Evolutionary conservation across 1,140 invertebrate species (phyloP).

Genomic region (Meloidogyne exigua): DNA sequence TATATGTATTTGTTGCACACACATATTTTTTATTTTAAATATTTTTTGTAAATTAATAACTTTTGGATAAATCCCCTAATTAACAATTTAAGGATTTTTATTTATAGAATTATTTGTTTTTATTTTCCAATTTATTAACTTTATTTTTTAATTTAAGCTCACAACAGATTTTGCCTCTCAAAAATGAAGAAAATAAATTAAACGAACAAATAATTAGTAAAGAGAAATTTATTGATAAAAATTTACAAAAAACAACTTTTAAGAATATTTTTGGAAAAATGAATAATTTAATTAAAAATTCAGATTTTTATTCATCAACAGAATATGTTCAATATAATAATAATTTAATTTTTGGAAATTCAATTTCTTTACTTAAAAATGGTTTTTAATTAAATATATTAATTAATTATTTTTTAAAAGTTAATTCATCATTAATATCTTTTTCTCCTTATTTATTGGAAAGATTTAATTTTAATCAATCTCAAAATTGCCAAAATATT

Average conservation of each 20-base stretch:
- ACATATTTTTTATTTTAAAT: background rate
- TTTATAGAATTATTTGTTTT: too few relatives aligned
- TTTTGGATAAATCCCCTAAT: background rate
- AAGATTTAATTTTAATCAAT: background rate
- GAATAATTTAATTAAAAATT: slow-evolving; percentile 1
- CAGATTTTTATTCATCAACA: slow-evolving; percentile 39
- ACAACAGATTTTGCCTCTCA: background rate
- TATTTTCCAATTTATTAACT: too few relatives aligned
- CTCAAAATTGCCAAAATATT: background rate
- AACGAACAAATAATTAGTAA: background rate
- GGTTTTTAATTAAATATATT: background rate
- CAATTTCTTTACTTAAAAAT: background rate
- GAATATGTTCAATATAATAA: slow-evolving; percentile 35
- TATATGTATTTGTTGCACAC: background rate
- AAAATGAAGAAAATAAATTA: background rate
- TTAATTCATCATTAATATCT: background rate
- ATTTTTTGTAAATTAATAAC: background rate
- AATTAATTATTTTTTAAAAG: background rate
- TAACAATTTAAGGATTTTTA: background rate
- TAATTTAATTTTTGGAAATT: background rate
- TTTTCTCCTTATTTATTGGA: background rate
- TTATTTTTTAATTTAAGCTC: background rate
- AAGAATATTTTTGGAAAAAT: background rate
- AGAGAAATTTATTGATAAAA: background rate
- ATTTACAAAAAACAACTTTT: too few relatives aligned